phyloP scores from a whole-genome alignment of 2,113 vertebrate species.

The Nannobrachium achirus region DNA sequence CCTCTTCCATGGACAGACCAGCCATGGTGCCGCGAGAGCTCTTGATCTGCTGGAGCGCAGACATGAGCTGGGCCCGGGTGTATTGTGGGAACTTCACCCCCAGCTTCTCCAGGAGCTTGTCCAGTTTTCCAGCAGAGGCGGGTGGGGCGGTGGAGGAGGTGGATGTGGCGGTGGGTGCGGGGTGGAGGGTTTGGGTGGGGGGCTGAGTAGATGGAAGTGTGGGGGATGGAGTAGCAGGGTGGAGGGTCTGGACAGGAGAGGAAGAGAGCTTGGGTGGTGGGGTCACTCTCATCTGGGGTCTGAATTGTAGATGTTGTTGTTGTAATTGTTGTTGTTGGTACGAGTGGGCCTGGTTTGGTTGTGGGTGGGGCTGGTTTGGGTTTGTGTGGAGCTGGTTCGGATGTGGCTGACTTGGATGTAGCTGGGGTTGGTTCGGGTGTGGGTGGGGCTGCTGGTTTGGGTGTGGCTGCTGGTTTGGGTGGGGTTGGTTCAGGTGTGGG shows the following conservation, averaged over 20 bases:
- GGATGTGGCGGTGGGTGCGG: conserved; percentile 2
- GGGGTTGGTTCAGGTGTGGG: conserved; percentile 13
- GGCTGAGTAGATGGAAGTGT: conserved; percentile 47
- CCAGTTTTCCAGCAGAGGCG: conserved; percentile 80
- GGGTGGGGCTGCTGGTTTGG: conserved; percentile 45
- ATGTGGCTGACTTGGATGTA: neutral
- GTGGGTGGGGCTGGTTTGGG: neutral
- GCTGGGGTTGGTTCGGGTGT: conserved; percentile 1
- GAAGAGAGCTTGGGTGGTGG: conserved; percentile 53
- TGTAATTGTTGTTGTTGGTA: neutral
- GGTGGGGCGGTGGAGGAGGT: conserved; percentile 16
- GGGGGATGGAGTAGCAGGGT: conserved; percentile 15
- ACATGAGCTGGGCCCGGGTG: conserved; percentile 85
- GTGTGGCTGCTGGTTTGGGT: neutral
- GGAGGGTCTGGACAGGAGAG: conserved; percentile 21
- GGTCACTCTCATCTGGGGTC: conserved; percentile 16
- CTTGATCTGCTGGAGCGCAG: conserved; percentile 93
- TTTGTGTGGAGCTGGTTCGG: conserved; percentile 17
- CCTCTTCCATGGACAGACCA: conserved; percentile 89
- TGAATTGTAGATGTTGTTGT: conserved; percentile 16
- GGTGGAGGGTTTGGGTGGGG: neutral
- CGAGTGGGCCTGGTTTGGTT: neutral
- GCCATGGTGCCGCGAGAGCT: conserved; percentile 87
- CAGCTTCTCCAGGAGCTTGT: conserved; percentile 90
- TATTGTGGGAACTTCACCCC: conserved; percentile 85